Percentiles rank a stretch among this genome's conserved stretches.
These are phyloP conservation scores for Drosophila nannoptera DNA, from an alignment of 1,140 invertebrate genomes.

Conservation along the genomic window DNA sequence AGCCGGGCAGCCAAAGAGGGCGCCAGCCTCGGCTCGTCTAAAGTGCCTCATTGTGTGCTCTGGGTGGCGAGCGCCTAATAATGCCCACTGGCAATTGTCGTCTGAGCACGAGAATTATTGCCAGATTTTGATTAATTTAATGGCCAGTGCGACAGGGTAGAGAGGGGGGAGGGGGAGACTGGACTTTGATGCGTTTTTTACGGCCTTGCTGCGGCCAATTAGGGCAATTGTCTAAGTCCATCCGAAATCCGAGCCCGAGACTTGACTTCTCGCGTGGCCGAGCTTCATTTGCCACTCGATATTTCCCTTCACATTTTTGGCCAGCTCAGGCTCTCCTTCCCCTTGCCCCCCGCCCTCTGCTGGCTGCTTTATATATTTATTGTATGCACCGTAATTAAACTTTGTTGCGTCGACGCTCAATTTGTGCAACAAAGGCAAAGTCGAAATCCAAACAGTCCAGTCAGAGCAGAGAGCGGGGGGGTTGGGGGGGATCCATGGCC, in stretches of 20 bases:
- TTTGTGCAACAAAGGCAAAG: constrained; percentile 71
- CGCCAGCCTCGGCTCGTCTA: constrained; percentile 1
- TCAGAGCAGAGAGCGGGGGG: background rate
- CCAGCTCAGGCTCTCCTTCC: no score
- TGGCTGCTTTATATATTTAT: constrained; percentile 24
- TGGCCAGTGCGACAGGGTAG: constrained; percentile 13
- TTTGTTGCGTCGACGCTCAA: constrained; percentile 73
- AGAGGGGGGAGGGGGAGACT: no score
- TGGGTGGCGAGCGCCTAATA: constrained; percentile 10
- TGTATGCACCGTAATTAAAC: constrained; percentile 68
- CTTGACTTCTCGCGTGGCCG: no score
- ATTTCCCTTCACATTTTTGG: no score
- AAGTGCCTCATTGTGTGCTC: constrained; percentile 26
- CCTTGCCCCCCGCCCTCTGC: background rate
- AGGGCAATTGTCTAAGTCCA: no score
- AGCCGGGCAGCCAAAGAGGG: constrained; percentile 7
- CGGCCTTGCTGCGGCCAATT: no score
- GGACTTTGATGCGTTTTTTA: no score
- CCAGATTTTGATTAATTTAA: constrained; percentile 40
- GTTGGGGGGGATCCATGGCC: no score
- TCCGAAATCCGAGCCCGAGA: no score
- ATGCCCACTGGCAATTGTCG: constrained; percentile 19
- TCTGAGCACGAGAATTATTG: constrained; percentile 20
- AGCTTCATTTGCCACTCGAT: no score
- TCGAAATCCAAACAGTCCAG: constrained; percentile 29